Evolutionary conservation across 2,113 vertebrate genomes (phyloP).

Genomic region (Coptodon bakossiorum): DNA sequence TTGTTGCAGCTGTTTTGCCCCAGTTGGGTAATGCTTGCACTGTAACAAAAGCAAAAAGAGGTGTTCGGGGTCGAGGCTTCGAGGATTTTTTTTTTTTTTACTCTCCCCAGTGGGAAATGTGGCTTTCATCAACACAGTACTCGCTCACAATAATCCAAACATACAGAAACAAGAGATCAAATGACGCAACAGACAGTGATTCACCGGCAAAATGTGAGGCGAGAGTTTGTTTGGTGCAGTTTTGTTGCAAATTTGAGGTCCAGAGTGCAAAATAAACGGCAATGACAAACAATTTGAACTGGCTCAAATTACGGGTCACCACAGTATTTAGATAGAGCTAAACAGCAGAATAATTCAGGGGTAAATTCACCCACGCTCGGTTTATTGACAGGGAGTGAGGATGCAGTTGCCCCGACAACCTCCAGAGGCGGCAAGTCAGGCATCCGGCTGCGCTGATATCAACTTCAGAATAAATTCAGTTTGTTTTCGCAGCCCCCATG

Average conservation of each 20-base stretch:
- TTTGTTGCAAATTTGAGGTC: background rate
- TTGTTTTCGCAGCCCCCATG: background rate
- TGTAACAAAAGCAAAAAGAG: background rate
- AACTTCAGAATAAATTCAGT: background rate
- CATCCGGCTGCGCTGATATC: background rate
- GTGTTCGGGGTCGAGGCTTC: background rate
- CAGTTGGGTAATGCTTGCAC: background rate
- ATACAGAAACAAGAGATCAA: background rate
- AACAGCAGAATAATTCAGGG: conserved; percentile 4
- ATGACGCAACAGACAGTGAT: background rate
- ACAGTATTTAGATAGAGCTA: conserved; percentile 11
- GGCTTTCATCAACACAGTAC: conserved; percentile 12
- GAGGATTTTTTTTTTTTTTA: background rate
- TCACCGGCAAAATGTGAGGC: background rate
- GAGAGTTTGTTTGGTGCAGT: background rate
- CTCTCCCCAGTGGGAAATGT: background rate
- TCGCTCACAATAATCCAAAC: background rate
- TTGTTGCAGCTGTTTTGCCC: conserved; percentile 33
- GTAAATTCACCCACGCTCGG: background rate
- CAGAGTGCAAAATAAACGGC: background rate
- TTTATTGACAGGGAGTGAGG: background rate
- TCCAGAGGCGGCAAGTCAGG: background rate
- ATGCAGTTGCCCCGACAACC: background rate
- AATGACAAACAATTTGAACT: background rate
- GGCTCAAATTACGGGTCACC: background rate